Evolutionary conservation across 2,113 vertebrate species (phyloP).

Genomic region (Alexandromys fortis): DNA sequence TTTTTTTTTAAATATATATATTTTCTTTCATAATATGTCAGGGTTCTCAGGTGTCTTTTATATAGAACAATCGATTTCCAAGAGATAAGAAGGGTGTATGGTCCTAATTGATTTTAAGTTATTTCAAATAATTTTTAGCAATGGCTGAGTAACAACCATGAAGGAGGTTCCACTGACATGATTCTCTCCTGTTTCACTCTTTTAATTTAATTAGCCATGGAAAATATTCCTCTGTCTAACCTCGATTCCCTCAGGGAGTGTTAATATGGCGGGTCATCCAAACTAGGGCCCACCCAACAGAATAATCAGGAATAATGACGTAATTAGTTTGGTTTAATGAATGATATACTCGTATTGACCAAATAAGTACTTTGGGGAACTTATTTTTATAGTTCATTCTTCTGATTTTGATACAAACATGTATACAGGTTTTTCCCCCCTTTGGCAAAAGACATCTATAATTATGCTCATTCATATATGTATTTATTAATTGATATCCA

Average conservation of each 20-base stretch:
- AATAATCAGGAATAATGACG: constrained; percentile 51
- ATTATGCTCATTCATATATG: constrained; percentile 4
- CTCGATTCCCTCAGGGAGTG: constrained; percentile 76
- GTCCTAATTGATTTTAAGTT: constrained; percentile 72
- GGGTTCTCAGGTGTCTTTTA: constrained; percentile 36
- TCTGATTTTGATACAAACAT: not conserved
- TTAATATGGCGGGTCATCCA: constrained; percentile 73
- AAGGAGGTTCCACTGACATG: constrained; percentile 66
- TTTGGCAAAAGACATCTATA: constrained; percentile 8
- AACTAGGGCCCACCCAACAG: constrained; percentile 48
- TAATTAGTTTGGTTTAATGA: constrained; percentile 55
- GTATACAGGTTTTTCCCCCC: not conserved
- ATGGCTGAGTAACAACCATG: constrained; percentile 73
- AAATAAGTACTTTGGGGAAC: not conserved
- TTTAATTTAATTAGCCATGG: constrained; percentile 77
- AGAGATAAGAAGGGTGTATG: constrained; percentile 57
- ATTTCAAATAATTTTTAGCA: constrained; percentile 74
- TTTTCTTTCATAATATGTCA: constrained; percentile 65
- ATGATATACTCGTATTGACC: constrained; percentile 5
- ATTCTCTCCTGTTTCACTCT: constrained; percentile 74
- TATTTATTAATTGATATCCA: constrained; percentile 7
- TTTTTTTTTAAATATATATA: constrained; percentile 6
- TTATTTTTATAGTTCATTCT: constrained; percentile 8
- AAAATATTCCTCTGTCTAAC: constrained; percentile 75
- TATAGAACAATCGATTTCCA: constrained; percentile 55